Evolutionary conservation across 2,113 vertebrate genomes (phyloP), one percentile per base, ranked within the genome.

Genomic region (Pseudolaguvia tuberculata): DNA sequence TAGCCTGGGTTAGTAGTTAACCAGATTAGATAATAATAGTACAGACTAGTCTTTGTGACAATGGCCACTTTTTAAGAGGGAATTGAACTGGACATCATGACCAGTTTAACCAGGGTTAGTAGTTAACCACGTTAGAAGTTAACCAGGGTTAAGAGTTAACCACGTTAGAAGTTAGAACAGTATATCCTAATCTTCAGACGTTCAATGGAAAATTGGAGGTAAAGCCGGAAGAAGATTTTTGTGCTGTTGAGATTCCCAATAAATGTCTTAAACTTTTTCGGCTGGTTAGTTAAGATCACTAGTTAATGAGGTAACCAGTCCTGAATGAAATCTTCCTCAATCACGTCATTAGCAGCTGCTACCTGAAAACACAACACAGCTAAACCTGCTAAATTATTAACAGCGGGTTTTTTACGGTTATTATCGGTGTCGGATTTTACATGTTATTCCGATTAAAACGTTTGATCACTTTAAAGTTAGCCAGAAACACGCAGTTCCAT

Each of bases 341-440:
- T 62, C 27, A 73, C 48, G 73, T 82, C 82, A 80, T 31, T 31
- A 25, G 13, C 80, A 79, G 84, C 78, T 85, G 79, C 18, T 27
- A 31, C 2, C 59, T 75, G 66, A 76, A 70, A 12, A 12, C 8
- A 27, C 42, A 27, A 18, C 0, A 48, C 17, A 70, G 18, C 21
- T n/a, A 4, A 39, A n/a, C 56, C 23, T 6, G 6, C 35, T 63
- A 15, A 1, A 17, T 23, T 11, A 67, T 29, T 27, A 29, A 47
- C 21, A 23, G 9, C 10, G 0, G 10, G 17, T 8, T n/a, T 35
- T 20, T 14, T 13, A 7, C 2, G n/a, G n/a, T n/a, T n/a, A n/a
- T n/a, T n/a, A n/a, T n/a, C n/a, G n/a, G n/a, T n/a, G n/a, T n/a
- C 31, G 15, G 12, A 31, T 52, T 21, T 13, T 53, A 7, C 55